Evolutionary conservation across 2,797 vertebrate genomes (phyloP).

Genomic region (Bucorvus abyssinicus): DNA sequence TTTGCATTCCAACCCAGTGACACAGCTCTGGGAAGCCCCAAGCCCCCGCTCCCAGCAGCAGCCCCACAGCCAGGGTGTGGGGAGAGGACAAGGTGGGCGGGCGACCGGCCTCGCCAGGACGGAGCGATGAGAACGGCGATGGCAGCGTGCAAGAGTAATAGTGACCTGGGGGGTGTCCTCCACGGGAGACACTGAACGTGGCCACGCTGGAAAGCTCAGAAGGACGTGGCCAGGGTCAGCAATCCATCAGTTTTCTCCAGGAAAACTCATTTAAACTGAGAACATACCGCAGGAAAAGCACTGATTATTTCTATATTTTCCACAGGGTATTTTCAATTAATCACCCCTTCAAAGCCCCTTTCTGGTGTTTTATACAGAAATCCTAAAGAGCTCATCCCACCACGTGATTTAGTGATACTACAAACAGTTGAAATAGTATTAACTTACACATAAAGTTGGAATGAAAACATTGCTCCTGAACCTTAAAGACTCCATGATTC

Average conservation of each 20-base stretch:
- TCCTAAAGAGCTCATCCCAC: neutral
- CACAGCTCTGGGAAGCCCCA: neutral
- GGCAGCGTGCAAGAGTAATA: neutral
- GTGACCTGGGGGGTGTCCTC: neutral
- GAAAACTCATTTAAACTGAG: neutral
- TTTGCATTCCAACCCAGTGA: neutral
- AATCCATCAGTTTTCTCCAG: neutral
- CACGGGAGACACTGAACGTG: neutral
- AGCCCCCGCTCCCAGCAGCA: neutral
- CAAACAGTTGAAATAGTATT: neutral
- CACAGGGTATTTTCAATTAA: neutral
- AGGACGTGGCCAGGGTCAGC: neutral
- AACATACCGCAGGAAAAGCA: neutral
- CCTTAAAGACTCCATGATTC: neutral
- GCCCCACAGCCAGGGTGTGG: accelerated
- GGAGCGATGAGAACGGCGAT: accelerated
- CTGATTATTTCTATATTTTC: neutral
- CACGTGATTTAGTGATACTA: neutral
- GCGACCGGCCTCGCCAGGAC: neutral
- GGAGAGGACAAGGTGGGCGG: neutral
- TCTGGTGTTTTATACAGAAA: neutral
- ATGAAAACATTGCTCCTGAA: neutral
- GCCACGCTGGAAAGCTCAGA: accelerated
- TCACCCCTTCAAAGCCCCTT: neutral
- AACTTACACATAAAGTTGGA: neutral